Conservation (phyloP, 1,140 invertebrate genomes). For the Hormaphis cornu region DNA sequence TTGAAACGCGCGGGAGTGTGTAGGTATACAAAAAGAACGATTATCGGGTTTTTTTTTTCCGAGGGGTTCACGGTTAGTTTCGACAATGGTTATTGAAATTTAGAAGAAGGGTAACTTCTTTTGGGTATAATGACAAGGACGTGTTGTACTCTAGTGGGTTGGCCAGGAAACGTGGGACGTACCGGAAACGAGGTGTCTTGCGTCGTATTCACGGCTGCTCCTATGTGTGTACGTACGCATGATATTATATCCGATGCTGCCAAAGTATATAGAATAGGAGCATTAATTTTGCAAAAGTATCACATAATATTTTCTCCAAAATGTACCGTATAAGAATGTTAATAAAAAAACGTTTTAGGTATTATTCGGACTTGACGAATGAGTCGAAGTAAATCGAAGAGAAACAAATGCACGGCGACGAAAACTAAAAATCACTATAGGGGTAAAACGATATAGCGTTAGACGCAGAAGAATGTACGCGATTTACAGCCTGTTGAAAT, state of each 20-base stretch:
- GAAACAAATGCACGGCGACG: no score
- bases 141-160: no score
- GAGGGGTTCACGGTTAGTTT: background rate
- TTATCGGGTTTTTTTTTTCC: background rate
- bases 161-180: conserved; percentile 25
- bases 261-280: conserved; percentile 11
- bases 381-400: no score
- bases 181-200: conserved; percentile 21
- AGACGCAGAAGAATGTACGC: no score
- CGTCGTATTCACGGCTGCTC: conserved; percentile 20
- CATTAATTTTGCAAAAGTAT: background rate
- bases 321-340: no score
- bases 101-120: conserved; percentile 12
- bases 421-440: no score
- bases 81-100: conserved; percentile 30
- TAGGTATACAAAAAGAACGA: background rate
- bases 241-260: conserved; percentile 9
- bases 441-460: no score
- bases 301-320: no score
- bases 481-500: background rate
- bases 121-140: no score
- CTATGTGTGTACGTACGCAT: no score
- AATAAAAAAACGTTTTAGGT: no score
- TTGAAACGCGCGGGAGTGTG: background rate
- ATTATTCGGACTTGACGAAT: no score